A percentile compares a stretch with the other conserved stretches of the same genome.
Evolutionary conservation across 2,888 invertebrate species (phyloP).

Genomic region (Embidobia sp.): DNA sequence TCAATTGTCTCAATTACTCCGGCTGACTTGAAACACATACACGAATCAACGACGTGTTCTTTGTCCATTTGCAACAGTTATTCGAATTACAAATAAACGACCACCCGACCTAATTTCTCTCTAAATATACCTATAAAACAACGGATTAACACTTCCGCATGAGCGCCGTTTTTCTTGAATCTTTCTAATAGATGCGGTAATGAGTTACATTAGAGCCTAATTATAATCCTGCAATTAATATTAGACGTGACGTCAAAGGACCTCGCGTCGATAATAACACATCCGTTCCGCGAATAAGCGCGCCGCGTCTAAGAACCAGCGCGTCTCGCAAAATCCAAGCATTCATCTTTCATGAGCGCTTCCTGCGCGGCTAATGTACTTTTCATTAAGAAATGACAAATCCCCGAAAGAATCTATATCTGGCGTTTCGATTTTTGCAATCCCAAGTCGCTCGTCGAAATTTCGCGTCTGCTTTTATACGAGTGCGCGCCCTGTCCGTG

Average conservation of each 20-base stretch:
- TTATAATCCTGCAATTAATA: constrained; percentile 6
- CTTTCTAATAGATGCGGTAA: neutral
- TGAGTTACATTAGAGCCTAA: neutral
- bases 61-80: no score
- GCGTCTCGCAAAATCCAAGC: neutral
- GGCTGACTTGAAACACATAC: no score
- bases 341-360: constrained; percentile 41
- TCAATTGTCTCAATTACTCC: no score
- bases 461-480: no score
- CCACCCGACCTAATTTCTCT: constrained; percentile 4
- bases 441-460: constrained; percentile 8
- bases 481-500: no score
- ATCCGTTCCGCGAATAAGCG: constrained; percentile 45
- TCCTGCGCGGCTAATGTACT: constrained; percentile 42
- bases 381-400: constrained; percentile 40
- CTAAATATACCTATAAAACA: constrained; percentile 8
- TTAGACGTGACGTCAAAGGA: constrained; percentile 30
- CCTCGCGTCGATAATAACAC: constrained; percentile 27
- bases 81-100: no score
- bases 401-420: constrained; percentile 14
- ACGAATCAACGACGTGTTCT: no score
- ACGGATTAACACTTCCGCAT: neutral
- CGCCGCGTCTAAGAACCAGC: constrained; percentile 2
- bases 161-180: neutral
- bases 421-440: neutral